These are phyloP conservation scores for Probosciger aterrimus DNA, from an alignment of 2,113 vertebrate genomes.

Conservation along the genomic window DNA sequence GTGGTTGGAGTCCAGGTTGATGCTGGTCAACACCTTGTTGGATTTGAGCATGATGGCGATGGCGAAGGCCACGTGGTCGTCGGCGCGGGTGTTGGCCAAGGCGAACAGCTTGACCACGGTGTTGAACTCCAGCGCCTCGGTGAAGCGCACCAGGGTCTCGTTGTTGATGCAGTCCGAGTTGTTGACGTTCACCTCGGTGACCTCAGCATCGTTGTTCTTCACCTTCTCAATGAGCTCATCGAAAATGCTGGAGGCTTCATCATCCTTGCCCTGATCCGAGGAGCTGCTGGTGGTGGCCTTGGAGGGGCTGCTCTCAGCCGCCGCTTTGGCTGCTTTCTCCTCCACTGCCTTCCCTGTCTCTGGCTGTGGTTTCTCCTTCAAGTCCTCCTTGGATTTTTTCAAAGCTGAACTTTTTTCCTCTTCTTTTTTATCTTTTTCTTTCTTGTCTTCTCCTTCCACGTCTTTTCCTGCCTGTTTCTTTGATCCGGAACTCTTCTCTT, in stretches of 20 bases:
- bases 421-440: slow-evolving; percentile 47
- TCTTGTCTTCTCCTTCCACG: slow-evolving; percentile 29
- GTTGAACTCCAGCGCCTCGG: slow-evolving; percentile 89
- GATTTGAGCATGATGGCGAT: slow-evolving; percentile 86
- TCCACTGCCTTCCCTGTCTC: slow-evolving; percentile 2
- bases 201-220: slow-evolving; percentile 79
- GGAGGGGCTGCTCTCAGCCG: background rate
- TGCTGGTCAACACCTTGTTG: slow-evolving; percentile 88
- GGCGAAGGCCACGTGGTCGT: slow-evolving; percentile 94
- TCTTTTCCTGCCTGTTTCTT: slow-evolving; percentile 35
- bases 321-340: background rate
- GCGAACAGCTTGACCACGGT: slow-evolving; percentile 84
- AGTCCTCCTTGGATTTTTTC: background rate
- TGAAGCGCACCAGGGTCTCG: slow-evolving; percentile 91
- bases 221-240: slow-evolving; percentile 90
- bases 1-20: slow-evolving; percentile 97
- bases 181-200: slow-evolving; percentile 91
- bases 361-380: slow-evolving; percentile 10
- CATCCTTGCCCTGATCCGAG: slow-evolving; percentile 63
- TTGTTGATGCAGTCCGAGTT: slow-evolving; percentile 95
- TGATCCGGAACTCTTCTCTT: background rate
- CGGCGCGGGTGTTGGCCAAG: slow-evolving; percentile 91
- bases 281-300: background rate
- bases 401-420: slow-evolving; percentile 47
- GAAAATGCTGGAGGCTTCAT: slow-evolving; percentile 87